Base-by-base conservation (phyloP, 2,113 vertebrate genomes). In the Apus apus region DNA sequence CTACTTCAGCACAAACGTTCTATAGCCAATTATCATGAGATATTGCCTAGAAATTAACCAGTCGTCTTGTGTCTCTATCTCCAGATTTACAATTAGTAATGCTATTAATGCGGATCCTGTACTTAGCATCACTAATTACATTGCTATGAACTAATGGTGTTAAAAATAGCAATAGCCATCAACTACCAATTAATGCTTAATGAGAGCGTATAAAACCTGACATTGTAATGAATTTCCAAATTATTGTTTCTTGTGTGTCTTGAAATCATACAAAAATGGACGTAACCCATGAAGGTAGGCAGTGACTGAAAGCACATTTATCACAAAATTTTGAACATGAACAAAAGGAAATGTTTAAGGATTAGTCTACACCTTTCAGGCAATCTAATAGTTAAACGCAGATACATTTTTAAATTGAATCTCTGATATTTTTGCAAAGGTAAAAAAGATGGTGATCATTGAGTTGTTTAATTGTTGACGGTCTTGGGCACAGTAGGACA, bases 111-210 rank as follows among this genome's bases (percentile, higher is more conserved):
- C 97, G 97, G 98, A 97, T 98, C 98, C 98, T 98, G 98, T 98
- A 98, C 98, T 98, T 98, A 98, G 98, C 98, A 97, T 98, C 98
- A 98, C 98, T 98, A 98, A 98, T 98, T 98, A 98, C 98, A 98
- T 92, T 97, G 98, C 98, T 98, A 98, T 98, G 98, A 98, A 98
- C 98, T 98, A 98, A 98, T 97, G 97, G 97, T 97, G 97, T 98
- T 98, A 98, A 98, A 98, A 98, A 98, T 98, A 98, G 98, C 98
- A 98, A 97, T 98, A 97, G 97, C 98, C 98, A 98, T 98, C 98
- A 98, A 98, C 98, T 98, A 98, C 98, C 98, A 98, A 98, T 98
- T 98, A 98, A 98, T 98, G 98, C 98, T 98, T 98, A 98, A 98
- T 98, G 98, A 98, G 97, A 98, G 85, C 96, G 14, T 98, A 98